phyloP scores from a whole-genome alignment of 92 coral and sea anemone genomes.

The Bergia puertoricense region DNA sequence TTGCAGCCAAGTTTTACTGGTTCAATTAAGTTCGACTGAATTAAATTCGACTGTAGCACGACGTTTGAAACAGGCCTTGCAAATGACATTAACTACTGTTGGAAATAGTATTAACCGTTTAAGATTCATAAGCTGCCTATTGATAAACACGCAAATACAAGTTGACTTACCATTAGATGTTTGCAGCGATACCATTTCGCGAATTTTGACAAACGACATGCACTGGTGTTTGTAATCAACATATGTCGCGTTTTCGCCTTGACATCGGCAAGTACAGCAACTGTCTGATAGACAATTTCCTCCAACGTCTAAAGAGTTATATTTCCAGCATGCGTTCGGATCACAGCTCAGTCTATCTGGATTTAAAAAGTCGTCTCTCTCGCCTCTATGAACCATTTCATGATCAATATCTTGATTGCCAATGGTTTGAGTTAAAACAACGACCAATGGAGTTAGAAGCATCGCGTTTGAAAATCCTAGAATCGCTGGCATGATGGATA shows the following conservation, averaged over 20 bases:
- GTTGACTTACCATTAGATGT: neutral
- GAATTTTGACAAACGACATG: neutral
- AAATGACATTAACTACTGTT: too few species aligned
- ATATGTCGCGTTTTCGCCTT: neutral
- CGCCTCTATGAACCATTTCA: neutral
- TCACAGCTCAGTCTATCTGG: neutral
- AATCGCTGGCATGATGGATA: too few species aligned
- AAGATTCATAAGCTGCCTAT: too few species aligned
- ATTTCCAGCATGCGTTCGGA: neutral
- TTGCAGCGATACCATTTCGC: neutral
- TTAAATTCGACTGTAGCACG: too few species aligned
- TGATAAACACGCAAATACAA: neutral
- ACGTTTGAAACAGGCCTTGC: too few species aligned
- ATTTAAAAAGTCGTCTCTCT: conserved; percentile 1
- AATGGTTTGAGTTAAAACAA: neutral
- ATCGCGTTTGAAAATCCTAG: neutral
- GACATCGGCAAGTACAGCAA: neutral
- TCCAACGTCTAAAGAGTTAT: neutral
- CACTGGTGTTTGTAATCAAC: neutral
- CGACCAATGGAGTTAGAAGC: neutral
- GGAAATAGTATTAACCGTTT: too few species aligned
- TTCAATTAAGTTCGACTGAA: too few species aligned
- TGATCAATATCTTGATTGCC: neutral
- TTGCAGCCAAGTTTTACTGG: too few species aligned
- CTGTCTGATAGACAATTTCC: neutral